phyloP scores from a whole-genome alignment of 2,797 vertebrate species.

The Melanotaenia parkinsoni region DNA sequence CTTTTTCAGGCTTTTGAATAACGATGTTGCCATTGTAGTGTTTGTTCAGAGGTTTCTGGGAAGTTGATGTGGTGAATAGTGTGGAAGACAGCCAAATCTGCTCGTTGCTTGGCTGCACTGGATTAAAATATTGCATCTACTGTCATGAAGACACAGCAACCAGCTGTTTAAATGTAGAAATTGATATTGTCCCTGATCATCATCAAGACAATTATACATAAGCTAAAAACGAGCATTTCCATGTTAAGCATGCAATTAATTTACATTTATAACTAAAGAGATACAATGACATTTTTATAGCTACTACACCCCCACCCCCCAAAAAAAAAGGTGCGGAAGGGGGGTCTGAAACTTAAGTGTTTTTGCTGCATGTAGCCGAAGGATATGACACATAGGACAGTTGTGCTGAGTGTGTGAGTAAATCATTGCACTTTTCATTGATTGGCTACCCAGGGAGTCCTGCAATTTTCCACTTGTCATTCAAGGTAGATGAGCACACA shows the following conservation, averaged over 20 bases:
- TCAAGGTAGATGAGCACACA: conserved; percentile 23
- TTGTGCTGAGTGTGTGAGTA: conserved; percentile 51
- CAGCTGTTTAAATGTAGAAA: conserved; percentile 10
- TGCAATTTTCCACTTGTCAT: conserved; percentile 42
- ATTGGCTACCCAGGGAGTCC: conserved; percentile 42
- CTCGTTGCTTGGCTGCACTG: conserved; percentile 23
- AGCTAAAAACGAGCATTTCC: conserved; percentile 20
- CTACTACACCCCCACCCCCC: conserved; percentile 5
- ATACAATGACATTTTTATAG: conserved; percentile 64
- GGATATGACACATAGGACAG: conserved; percentile 38
- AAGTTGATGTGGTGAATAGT: conserved; percentile 44
- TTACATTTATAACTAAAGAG: conserved; percentile 65
- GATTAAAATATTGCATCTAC: conserved; percentile 17
- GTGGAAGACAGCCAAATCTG: conserved; percentile 41
- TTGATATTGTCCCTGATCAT: neutral
- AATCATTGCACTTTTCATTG: conserved; percentile 56
- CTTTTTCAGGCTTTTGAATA: conserved; percentile 59
- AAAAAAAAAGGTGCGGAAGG: conserved; percentile 19
- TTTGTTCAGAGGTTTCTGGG: conserved; percentile 53
- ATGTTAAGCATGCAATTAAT: conserved; percentile 50
- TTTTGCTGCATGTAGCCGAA: conserved; percentile 45
- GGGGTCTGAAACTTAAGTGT: conserved; percentile 46
- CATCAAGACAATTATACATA: conserved; percentile 6
- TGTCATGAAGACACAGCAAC: neutral
- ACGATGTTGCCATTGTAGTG: conserved; percentile 51